phyloP scores from a whole-genome alignment of 2,797 vertebrate genomes.

The Zalophus californianus region DNA sequence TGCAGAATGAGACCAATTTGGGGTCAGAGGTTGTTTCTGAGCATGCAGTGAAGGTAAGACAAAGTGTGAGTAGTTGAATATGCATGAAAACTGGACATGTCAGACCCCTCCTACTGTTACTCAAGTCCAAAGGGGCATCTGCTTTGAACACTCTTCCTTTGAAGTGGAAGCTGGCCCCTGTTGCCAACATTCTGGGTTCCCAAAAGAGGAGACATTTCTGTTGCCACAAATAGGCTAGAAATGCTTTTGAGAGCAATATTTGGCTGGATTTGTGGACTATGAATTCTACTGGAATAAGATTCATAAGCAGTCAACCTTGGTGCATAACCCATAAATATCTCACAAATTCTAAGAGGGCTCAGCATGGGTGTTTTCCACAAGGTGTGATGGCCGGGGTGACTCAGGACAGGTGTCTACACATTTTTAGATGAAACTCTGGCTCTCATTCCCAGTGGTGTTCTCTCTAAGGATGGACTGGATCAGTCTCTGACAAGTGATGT shows the following conservation, averaged over 20 bases:
- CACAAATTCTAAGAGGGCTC: neutral
- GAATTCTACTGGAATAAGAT: conserved; percentile 44
- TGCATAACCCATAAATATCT: neutral
- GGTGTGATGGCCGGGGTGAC: neutral
- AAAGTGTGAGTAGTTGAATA: neutral
- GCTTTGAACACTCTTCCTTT: conserved; percentile 31
- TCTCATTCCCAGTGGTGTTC: neutral
- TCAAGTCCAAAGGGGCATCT: conserved; percentile 8
- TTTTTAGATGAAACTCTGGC: neutral
- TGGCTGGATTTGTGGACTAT: neutral
- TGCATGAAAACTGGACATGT: neutral
- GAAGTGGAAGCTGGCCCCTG: conserved; percentile 29
- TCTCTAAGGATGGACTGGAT: neutral
- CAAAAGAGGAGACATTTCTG: conserved; percentile 50
- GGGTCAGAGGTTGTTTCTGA: neutral
- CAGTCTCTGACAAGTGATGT: neutral
- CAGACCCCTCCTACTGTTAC: neutral
- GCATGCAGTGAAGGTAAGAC: neutral
- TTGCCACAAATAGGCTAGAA: conserved; percentile 61
- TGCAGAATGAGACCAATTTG: neutral
- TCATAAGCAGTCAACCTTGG: neutral
- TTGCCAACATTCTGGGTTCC: conserved; percentile 41
- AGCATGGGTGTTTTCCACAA: neutral
- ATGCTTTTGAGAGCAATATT: conserved; percentile 29
- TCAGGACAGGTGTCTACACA: neutral